A percentile compares a stretch with the other conserved stretches of the same genome.
Conservation (phyloP, 2,888 invertebrate genomes). For the Parasteatoda lunata region DNA sequence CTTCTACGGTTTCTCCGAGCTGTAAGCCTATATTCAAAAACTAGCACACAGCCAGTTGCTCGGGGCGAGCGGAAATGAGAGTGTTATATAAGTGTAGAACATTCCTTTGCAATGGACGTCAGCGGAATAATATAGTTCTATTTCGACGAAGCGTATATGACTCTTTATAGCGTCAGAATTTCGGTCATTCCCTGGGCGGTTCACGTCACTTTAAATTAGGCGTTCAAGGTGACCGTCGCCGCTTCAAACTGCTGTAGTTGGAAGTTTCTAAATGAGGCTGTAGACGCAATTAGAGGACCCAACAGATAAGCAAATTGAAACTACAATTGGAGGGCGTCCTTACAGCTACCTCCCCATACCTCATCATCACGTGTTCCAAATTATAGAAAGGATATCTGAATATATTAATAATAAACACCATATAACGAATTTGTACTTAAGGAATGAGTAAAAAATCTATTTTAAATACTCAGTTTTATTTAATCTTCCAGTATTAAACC, state of each 20-base stretch:
- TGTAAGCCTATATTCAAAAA: background rate
- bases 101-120: slow-evolving; percentile 2
- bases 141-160: slow-evolving; percentile 4
- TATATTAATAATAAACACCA: too few species aligned
- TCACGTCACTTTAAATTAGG: slow-evolving; percentile 45
- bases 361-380: too few species aligned
- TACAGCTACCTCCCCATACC: too few species aligned
- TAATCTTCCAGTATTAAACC: too few species aligned
- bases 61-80: too few species aligned
- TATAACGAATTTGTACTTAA: too few species aligned
- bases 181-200: slow-evolving; percentile 9
- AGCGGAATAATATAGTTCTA: slow-evolving; percentile 35
- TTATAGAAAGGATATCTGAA: too few species aligned
- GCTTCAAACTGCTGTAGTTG: slow-evolving; percentile 43
- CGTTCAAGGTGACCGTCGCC: slow-evolving; percentile 54
- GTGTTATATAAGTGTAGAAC: background rate
- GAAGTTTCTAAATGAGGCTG: slow-evolving; percentile 58
- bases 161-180: slow-evolving; percentile 6
- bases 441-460: too few species aligned
- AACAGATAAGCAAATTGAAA: slow-evolving; percentile 67
- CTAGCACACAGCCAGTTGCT: background rate
- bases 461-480: too few species aligned
- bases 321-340: slow-evolving; percentile 37
- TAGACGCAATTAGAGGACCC: slow-evolving; percentile 53
- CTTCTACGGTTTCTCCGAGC: background rate